These are phyloP conservation scores for Cebus imitator DNA, from an alignment of 2,113 vertebrate genomes.

Conservation along the genomic window DNA sequence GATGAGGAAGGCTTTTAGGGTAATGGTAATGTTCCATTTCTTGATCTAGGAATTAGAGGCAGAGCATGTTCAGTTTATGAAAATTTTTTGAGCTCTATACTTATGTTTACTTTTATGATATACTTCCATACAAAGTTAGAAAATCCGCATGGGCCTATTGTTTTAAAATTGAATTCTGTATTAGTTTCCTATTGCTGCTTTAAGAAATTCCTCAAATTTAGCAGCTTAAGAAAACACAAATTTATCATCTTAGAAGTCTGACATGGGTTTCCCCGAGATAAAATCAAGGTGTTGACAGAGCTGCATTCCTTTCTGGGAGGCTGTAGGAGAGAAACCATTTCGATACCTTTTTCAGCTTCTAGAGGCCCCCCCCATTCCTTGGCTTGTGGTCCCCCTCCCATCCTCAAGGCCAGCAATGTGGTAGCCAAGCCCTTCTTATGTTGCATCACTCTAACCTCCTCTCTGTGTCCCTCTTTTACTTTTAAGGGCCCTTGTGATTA, in stretches of 20 bases:
- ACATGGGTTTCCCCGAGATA: background rate
- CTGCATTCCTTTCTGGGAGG: background rate
- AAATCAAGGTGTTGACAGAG: background rate
- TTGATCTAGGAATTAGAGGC: background rate
- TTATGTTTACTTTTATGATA: background rate
- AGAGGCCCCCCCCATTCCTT: background rate
- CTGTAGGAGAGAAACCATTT: background rate
- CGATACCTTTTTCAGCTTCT: background rate
- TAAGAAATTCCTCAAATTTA: background rate
- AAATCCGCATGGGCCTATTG: background rate
- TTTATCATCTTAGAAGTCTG: background rate
- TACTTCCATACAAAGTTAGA: background rate
- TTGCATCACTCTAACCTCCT: background rate
- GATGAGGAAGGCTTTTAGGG: background rate
- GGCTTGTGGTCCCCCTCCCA: background rate
- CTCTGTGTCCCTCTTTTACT: background rate
- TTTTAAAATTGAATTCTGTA: conserved; percentile 1
- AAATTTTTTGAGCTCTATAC: background rate
- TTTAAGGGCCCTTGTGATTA: background rate
- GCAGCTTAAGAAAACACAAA: background rate
- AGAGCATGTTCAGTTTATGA: background rate
- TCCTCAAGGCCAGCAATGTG: background rate
- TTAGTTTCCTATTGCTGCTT: background rate
- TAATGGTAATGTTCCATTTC: background rate
- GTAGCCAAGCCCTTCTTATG: background rate